Evolutionary conservation across 1,140 invertebrate species (phyloP).

Genomic region (Tetranychus cinnabarinus): DNA sequence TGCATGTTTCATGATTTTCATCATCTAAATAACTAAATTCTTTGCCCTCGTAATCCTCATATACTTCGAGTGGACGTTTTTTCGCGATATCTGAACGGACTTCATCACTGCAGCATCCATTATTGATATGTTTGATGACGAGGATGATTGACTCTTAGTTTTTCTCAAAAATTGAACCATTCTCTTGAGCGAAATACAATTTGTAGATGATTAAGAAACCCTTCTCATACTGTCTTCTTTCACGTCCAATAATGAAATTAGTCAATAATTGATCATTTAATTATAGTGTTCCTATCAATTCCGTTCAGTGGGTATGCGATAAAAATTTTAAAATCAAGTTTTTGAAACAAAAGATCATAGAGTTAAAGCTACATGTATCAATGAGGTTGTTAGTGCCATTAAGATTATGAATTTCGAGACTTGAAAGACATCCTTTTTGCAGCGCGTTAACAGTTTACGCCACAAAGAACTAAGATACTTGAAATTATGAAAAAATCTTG

Average conservation of each 20-base stretch:
- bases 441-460: too few relatives aligned
- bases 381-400: too few relatives aligned
- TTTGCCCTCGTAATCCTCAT: not conserved
- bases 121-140: not conserved
- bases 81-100: not conserved
- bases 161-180: slow-evolving; percentile 37
- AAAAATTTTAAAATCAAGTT: too few relatives aligned
- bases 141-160: not conserved
- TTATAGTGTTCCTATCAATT: too few relatives aligned
- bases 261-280: slow-evolving; percentile 13
- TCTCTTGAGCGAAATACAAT: slow-evolving; percentile 34
- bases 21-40: not conserved
- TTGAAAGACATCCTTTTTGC: too few relatives aligned
- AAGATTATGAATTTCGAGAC: too few relatives aligned
- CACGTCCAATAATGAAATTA: slow-evolving; percentile 55
- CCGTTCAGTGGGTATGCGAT: too few relatives aligned
- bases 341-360: too few relatives aligned
- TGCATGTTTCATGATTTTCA: not conserved
- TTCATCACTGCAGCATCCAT: not conserved
- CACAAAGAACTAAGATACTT: too few relatives aligned
- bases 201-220: slow-evolving; percentile 59
- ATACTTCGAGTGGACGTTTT: not conserved
- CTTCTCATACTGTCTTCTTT: slow-evolving; percentile 43
- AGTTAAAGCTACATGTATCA: too few relatives aligned
- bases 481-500: too few relatives aligned